phyloP scores from a whole-genome alignment of 2,797 vertebrate genomes.

The Uromys caudimaculatus region DNA sequence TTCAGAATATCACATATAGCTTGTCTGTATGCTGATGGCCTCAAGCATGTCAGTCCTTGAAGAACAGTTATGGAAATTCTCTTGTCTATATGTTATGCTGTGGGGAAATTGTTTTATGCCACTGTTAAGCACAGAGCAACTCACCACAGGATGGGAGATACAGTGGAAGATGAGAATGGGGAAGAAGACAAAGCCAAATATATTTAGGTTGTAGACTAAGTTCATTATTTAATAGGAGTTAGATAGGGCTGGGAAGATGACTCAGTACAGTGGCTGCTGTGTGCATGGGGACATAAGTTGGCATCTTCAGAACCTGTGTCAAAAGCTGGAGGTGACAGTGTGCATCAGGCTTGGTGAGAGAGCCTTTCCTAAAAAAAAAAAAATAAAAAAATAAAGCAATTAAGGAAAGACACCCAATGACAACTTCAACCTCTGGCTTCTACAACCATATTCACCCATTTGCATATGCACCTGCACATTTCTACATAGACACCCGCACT shows the following conservation, averaged over 20 bases:
- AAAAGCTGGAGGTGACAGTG: neutral
- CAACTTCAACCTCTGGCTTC: neutral
- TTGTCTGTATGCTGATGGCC: neutral
- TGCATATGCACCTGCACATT: neutral
- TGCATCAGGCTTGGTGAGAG: neutral
- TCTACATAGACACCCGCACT: neutral
- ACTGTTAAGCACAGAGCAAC: neutral
- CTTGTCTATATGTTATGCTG: neutral
- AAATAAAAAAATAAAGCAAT: neutral
- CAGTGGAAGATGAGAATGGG: neutral
- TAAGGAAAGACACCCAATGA: neutral
- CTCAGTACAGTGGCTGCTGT: too few species aligned
- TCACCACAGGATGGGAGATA: neutral
- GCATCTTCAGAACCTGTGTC: neutral
- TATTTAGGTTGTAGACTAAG: slow-evolving; percentile 24
- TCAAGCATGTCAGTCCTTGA: neutral
- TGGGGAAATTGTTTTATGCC: neutral
- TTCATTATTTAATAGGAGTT: neutral
- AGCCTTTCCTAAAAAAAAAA: neutral
- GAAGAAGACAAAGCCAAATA: neutral
- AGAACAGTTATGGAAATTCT: neutral
- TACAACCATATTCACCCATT: too few species aligned
- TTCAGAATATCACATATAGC: neutral
- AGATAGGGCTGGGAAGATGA: neutral
- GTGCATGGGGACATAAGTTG: neutral